These are phyloP conservation scores for Equus quagga DNA, from an alignment of 2,113 vertebrate species.

Conservation along the genomic window DNA sequence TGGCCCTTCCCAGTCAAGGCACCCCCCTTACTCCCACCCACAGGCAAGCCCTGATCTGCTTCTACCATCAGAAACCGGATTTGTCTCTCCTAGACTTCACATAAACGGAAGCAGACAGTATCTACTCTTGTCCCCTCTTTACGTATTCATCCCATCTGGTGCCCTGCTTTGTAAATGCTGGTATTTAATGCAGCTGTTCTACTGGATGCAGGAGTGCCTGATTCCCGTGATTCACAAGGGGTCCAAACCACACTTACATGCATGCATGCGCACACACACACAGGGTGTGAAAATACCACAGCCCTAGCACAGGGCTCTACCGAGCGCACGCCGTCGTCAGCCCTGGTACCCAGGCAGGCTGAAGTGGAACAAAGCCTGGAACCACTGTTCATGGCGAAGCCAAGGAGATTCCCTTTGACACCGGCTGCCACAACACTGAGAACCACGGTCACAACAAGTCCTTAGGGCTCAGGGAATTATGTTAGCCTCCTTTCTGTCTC, in stretches of 20 bases:
- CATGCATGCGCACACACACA: background rate
- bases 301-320: background rate
- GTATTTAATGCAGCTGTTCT: background rate
- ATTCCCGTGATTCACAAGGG: background rate
- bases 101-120: background rate
- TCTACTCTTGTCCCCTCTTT: background rate
- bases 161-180: background rate
- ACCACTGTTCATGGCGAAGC: background rate
- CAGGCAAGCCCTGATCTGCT: background rate
- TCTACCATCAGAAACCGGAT: background rate
- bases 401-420: background rate
- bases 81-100: background rate
- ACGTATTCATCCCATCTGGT: background rate
- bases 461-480: background rate
- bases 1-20: background rate
- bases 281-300: background rate
- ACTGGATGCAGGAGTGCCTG: background rate
- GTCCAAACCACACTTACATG: background rate
- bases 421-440: background rate
- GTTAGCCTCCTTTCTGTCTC: background rate
- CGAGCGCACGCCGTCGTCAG: background rate
- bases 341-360: too few species aligned
- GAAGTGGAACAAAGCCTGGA: background rate
- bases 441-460: background rate
- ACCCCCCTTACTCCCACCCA: background rate